These are phyloP conservation scores for Cetoscarus ocellatus DNA, from an alignment of 2,797 vertebrate species.

Conservation along the genomic window DNA sequence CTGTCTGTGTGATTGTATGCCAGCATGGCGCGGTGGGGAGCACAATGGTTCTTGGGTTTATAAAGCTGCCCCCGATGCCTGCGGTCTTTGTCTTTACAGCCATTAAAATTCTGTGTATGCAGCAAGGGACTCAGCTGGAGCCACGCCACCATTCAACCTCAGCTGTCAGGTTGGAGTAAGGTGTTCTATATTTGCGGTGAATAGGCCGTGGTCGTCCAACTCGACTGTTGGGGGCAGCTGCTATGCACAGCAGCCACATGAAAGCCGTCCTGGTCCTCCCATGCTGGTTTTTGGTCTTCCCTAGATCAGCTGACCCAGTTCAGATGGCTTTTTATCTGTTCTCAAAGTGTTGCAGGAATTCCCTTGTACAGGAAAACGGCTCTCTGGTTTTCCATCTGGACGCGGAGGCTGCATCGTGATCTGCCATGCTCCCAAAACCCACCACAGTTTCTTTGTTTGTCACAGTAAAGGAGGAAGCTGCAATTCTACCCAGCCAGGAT, in stretches of 20 bases:
- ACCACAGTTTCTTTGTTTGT: slow-evolving; percentile 28
- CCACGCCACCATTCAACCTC: slow-evolving; percentile 80
- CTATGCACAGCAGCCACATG: slow-evolving; percentile 57
- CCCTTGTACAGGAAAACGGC: slow-evolving; percentile 57
- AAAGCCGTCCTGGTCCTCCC: slow-evolving; percentile 53
- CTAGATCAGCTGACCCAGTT: slow-evolving; percentile 49
- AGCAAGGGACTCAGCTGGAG: slow-evolving; percentile 74
- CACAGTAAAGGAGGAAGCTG: slow-evolving; percentile 22
- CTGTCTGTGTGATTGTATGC: slow-evolving; percentile 79
- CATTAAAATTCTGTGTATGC: slow-evolving; percentile 83
- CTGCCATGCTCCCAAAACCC: slow-evolving; percentile 32
- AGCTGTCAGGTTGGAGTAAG: slow-evolving; percentile 84
- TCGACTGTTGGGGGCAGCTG: slow-evolving; percentile 57
- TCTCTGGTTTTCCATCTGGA: slow-evolving; percentile 72
- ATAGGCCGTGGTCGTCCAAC: slow-evolving; percentile 59
- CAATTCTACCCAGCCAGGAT: slow-evolving; percentile 20
- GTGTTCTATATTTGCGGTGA: slow-evolving; percentile 74
- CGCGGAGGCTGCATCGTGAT: slow-evolving; percentile 35
- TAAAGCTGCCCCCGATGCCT: slow-evolving; percentile 76
- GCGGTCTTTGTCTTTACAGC: slow-evolving; percentile 83
- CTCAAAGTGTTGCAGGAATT: slow-evolving; percentile 53
- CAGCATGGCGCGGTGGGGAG: slow-evolving; percentile 75
- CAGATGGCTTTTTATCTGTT: slow-evolving; percentile 55
- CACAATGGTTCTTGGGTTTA: slow-evolving; percentile 82
- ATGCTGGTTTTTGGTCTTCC: slow-evolving; percentile 52